Percentiles rank a stretch among this genome's conserved stretches.
These are phyloP conservation scores for Lynx canadensis DNA, from an alignment of 2,113 vertebrate genomes.

Conservation along the genomic window DNA sequence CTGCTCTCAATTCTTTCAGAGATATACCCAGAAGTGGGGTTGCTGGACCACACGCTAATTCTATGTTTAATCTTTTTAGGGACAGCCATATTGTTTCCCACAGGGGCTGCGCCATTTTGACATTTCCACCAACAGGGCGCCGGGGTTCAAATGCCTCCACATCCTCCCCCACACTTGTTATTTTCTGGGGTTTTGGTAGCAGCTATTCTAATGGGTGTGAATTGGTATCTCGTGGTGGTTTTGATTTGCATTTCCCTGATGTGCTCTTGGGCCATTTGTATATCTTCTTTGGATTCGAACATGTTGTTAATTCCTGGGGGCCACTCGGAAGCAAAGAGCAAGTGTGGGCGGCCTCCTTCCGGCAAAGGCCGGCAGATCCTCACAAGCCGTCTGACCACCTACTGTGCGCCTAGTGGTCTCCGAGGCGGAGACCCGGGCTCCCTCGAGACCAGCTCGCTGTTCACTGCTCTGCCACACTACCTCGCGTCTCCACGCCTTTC, in stretches of 20 bases:
- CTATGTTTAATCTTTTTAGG: not conserved
- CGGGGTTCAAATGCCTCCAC: not conserved
- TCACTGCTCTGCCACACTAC: not conserved
- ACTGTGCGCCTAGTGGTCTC: not conserved
- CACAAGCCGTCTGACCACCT: not conserved
- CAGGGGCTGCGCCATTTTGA: not conserved
- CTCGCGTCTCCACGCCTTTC: not conserved
- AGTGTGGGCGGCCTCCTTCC: not conserved
- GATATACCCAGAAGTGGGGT: not conserved
- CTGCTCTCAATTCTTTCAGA: not conserved
- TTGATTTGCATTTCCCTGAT: constrained; percentile 24
- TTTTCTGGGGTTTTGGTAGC: not conserved
- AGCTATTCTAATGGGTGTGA: not conserved
- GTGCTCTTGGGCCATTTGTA: not conserved
- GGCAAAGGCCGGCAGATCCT: not conserved
- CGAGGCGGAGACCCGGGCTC: not conserved
- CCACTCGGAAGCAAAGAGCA: not conserved
- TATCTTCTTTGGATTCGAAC: not conserved
- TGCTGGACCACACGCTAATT: not conserved
- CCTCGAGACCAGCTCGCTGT: not conserved
- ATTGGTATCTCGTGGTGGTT: not conserved
- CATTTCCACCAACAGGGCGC: not conserved
- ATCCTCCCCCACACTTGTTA: not conserved
- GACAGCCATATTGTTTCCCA: not conserved
- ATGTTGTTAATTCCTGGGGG: not conserved